These are phyloP conservation scores for Crypturellus undulatus DNA, from an alignment of 2,113 vertebrate species.

Conservation along the genomic window DNA sequence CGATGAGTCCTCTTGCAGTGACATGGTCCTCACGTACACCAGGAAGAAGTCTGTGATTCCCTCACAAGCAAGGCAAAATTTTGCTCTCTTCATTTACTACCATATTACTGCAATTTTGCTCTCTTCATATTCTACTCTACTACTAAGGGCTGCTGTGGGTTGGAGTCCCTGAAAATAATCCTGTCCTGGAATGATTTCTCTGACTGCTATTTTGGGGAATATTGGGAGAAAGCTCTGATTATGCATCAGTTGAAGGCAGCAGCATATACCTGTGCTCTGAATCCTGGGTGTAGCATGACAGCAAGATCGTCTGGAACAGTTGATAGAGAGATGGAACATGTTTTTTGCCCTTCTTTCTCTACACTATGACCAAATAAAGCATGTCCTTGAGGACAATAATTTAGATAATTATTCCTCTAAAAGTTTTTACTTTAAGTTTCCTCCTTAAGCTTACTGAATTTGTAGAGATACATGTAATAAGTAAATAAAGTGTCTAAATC, in stretches of 20 bases:
- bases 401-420: neutral
- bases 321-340: accelerated
- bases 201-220: neutral
- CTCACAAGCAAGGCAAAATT: neutral
- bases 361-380: neutral
- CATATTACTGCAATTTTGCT: neutral
- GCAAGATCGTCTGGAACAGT: neutral
- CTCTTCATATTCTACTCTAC: neutral
- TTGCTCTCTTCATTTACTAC: neutral
- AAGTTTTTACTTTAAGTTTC: neutral
- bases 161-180: accelerated
- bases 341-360: neutral
- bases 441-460: neutral
- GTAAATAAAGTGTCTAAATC: neutral
- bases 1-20: accelerated
- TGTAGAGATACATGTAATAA: neutral
- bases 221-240: neutral
- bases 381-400: neutral
- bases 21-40: accelerated
- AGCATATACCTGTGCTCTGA: neutral
- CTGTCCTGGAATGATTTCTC: neutral
- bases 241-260: accelerated
- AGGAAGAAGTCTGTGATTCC: neutral
- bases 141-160: neutral
- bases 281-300: neutral